A percentile compares a stretch with the other conserved stretches of the same genome.
Conservation (phyloP, 2,888 invertebrate genomes). For the Xylocampa areola region DNA sequence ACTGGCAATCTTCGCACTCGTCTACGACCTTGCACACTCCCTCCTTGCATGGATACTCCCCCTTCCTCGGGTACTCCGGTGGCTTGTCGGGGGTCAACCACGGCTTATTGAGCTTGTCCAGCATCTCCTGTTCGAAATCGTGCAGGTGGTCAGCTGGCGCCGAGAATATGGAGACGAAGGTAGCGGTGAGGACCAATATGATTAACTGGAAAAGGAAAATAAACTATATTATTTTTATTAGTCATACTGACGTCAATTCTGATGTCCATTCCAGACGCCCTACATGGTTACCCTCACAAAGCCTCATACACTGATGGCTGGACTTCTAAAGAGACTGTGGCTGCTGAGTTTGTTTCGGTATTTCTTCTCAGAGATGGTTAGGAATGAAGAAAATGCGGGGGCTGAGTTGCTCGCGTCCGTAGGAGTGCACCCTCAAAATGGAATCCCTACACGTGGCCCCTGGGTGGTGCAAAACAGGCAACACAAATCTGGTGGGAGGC, state of each 20-base stretch:
- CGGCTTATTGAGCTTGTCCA: constrained; percentile 71
- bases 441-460: too few relatives aligned
- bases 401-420: too few relatives aligned
- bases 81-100: constrained; percentile 65
- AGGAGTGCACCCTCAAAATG: too few relatives aligned
- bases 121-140: constrained; percentile 64
- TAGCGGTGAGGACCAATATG: constrained; percentile 35
- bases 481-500: too few relatives aligned
- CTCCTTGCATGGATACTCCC: constrained; percentile 68
- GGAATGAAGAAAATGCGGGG: too few relatives aligned
- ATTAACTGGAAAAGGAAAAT: constrained; percentile 56
- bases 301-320: too few relatives aligned
- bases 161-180: constrained; percentile 47
- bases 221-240: too few relatives aligned
- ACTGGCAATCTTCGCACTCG: constrained; percentile 67
- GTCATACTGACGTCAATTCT: too few relatives aligned
- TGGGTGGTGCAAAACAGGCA: too few relatives aligned
- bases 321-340: too few relatives aligned
- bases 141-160: constrained; percentile 53
- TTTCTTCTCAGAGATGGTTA: not conserved
- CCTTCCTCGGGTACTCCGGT: constrained; percentile 69
- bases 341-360: too few relatives aligned
- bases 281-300: too few relatives aligned
- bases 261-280: not conserved
- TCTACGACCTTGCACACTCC: constrained; percentile 58